Evolutionary conservation across 2,888 invertebrate genomes (phyloP).

Genomic region (Lithodes maja): DNA sequence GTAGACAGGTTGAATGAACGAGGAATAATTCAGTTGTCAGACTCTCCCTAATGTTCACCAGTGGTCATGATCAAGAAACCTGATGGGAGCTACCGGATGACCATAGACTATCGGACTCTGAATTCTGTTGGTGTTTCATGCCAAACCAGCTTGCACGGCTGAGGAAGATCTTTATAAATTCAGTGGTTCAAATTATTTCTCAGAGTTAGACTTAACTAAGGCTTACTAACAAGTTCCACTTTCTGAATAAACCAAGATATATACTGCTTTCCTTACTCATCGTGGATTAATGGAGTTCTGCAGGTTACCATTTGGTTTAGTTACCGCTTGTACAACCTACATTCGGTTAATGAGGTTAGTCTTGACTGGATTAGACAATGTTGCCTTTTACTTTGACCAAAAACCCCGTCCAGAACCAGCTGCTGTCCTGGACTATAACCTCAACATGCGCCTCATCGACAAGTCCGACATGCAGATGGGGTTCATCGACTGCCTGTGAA

Average conservation of each 20-base stretch:
- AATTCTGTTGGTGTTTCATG: constrained; percentile 14
- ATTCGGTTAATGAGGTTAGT: constrained; percentile 41
- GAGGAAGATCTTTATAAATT: neutral
- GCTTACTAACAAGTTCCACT: constrained; percentile 26
- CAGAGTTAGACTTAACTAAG: constrained; percentile 11
- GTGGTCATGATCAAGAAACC: constrained; percentile 8
- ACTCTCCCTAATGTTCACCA: neutral
- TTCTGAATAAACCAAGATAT: neutral
- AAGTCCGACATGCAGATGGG: too few relatives aligned
- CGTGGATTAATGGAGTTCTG: constrained; percentile 43
- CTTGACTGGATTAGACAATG: neutral
- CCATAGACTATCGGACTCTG: neutral
- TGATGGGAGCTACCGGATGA: neutral
- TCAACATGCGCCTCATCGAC: too few relatives aligned
- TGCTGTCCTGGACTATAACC: too few relatives aligned
- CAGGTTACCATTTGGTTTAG: constrained; percentile 40
- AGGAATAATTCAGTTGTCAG: neutral
- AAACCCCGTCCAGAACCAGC: too few relatives aligned
- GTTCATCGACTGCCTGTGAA: too few relatives aligned
- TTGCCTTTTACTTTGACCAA: constrained; percentile 45
- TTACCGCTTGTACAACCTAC: constrained; percentile 39
- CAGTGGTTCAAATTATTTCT: neutral
- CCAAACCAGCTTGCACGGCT: neutral
- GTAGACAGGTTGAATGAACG: neutral
- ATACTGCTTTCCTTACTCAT: constrained; percentile 39